Conservation (phyloP, 30 jellyfish, hydroid and myxozoan species). For the Turritopsis rubra region DNA sequence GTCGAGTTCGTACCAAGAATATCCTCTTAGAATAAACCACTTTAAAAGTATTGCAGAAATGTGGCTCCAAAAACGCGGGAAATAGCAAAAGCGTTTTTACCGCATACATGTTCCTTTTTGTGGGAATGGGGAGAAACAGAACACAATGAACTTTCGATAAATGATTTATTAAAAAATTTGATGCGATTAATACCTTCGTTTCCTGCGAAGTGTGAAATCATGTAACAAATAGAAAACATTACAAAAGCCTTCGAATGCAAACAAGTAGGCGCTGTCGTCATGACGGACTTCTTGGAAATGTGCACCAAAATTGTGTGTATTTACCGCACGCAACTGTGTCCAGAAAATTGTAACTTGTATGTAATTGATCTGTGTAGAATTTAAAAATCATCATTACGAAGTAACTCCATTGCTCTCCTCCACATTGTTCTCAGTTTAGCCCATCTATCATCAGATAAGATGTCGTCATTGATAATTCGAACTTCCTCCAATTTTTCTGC, state of each 20-base stretch:
- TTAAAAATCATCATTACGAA: not conserved
- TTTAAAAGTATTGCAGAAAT: no score
- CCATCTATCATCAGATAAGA: not conserved
- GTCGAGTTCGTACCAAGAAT: no score
- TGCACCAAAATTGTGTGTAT: not conserved
- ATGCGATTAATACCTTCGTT: not conserved
- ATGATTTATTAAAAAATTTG: not conserved
- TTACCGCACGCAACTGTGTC: not conserved
- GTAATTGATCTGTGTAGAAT: no score
- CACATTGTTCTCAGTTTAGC: not conserved
- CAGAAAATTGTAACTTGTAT: no score
- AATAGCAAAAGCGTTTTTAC: no score
- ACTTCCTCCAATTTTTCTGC: not conserved
- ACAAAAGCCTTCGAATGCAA: not conserved
- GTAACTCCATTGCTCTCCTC: not conserved
- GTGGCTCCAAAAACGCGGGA: no score
- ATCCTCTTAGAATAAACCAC: no score
- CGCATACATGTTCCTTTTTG: no score
- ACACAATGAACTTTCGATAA: no score
- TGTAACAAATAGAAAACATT: not conserved
- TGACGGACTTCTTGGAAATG: not conserved
- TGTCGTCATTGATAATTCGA: not conserved
- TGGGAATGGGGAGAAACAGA: no score
- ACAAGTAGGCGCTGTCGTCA: not conserved
- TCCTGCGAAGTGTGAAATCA: not conserved